These are phyloP conservation scores for Cheilosia impressa DNA, from an alignment of 2,888 invertebrate species.

Conservation along the genomic window DNA sequence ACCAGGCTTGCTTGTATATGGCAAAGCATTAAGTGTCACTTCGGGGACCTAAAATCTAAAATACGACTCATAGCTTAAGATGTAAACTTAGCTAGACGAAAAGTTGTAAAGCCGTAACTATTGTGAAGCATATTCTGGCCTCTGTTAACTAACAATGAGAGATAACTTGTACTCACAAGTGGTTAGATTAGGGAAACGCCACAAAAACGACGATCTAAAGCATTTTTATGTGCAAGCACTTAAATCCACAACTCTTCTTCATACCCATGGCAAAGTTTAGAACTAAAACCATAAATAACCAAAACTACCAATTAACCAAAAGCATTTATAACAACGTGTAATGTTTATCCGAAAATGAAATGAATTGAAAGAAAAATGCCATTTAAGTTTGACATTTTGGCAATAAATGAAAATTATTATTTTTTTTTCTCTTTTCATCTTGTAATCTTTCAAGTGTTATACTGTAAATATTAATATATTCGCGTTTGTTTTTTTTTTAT, in stretches of 20 bases:
- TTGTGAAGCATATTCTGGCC: too few species aligned
- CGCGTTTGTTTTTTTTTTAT: conserved; percentile 17
- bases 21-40: too few species aligned
- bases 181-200: too few species aligned
- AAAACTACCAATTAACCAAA: background rate
- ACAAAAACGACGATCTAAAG: too few species aligned
- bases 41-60: too few species aligned
- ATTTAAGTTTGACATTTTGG: conserved; percentile 72
- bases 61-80: too few species aligned
- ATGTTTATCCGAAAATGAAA: conserved; percentile 55
- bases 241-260: background rate
- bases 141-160: too few species aligned
- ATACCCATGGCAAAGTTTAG: conserved; percentile 24
- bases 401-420: conserved; percentile 34
- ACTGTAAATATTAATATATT: conserved; percentile 33
- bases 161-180: too few species aligned
- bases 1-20: too few species aligned
- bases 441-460: conserved; percentile 32
- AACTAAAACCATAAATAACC: background rate
- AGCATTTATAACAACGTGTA: background rate
- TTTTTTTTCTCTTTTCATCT: conserved; percentile 16
- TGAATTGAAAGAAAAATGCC: conserved; percentile 63
- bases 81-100: too few species aligned
- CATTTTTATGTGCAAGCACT: background rate
- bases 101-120: too few species aligned